Conservation (phyloP, 2,113 vertebrate genomes). For the Chionodraco myersi region DNA sequence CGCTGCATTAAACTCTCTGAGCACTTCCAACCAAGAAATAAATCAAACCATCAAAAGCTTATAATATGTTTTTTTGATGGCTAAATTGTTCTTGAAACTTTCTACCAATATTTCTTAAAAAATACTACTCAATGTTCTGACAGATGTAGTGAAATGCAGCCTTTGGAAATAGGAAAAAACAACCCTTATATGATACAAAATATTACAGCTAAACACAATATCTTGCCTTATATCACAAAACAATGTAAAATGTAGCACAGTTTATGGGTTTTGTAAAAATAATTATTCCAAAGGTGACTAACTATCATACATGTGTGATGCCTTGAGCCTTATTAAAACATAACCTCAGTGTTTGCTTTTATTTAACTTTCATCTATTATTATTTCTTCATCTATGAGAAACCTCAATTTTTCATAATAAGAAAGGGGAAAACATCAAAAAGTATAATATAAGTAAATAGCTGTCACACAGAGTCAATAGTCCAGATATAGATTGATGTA, state of each 20-base stretch:
- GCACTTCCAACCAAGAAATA: constrained; percentile 10
- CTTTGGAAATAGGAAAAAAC: too few species aligned
- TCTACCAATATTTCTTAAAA: too few species aligned
- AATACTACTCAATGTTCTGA: too few species aligned
- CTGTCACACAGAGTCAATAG: background rate
- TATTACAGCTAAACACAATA: too few species aligned
- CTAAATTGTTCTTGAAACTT: too few species aligned
- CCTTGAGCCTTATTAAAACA: background rate
- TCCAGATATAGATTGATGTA: background rate
- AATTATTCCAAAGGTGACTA: background rate
- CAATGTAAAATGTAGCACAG: background rate
- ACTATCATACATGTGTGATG: background rate
- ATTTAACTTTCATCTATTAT: background rate
- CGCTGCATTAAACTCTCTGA: constrained; percentile 9
- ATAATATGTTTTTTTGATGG: background rate
- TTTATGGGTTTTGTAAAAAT: background rate
- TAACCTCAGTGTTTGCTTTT: background rate
- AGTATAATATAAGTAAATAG: background rate
- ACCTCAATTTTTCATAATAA: background rate
- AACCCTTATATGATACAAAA: too few species aligned
- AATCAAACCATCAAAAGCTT: background rate
- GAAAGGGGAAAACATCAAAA: background rate
- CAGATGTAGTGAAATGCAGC: too few species aligned
- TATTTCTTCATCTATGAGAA: background rate
- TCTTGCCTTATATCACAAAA: too few species aligned